These are phyloP conservation scores for Gallinago media DNA, from an alignment of 2,113 vertebrate species.

Conservation along the genomic window DNA sequence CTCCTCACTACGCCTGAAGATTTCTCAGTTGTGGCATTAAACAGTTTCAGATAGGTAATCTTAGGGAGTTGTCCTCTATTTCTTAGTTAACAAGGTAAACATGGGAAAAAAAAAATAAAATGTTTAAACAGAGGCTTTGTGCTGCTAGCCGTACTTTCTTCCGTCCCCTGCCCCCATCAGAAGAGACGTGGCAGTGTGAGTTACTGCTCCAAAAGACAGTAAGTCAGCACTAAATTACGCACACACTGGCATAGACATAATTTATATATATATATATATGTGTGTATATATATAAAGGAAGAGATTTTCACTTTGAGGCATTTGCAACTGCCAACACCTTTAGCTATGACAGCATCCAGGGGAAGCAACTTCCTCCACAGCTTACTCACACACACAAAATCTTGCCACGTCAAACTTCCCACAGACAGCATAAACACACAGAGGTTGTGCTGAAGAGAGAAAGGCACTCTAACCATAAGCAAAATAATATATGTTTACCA, in stretches of 20 bases:
- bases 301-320: not conserved
- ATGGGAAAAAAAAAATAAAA: not conserved
- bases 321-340: not conserved
- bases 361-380: constrained; percentile 7
- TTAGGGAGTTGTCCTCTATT: not conserved
- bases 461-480: not conserved
- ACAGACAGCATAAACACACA: constrained; percentile 6
- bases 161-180: not conserved
- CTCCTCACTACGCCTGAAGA: rapidly evolving
- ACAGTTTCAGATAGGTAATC: not conserved
- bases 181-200: constrained; percentile 72
- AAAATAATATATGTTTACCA: not conserved
- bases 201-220: not conserved
- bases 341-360: not conserved
- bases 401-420: constrained; percentile 80
- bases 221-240: not conserved
- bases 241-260: not conserved
- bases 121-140: not conserved
- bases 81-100: not conserved
- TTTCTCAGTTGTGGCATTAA: not conserved
- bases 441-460: not conserved
- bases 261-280: not conserved
- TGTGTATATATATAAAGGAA: not conserved
- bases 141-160: not conserved
- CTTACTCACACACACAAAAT: not conserved